Percentiles rank a stretch among this genome's conserved stretches.
phyloP scores from a whole-genome alignment of 2,113 vertebrate species.

The Colius striatus region DNA sequence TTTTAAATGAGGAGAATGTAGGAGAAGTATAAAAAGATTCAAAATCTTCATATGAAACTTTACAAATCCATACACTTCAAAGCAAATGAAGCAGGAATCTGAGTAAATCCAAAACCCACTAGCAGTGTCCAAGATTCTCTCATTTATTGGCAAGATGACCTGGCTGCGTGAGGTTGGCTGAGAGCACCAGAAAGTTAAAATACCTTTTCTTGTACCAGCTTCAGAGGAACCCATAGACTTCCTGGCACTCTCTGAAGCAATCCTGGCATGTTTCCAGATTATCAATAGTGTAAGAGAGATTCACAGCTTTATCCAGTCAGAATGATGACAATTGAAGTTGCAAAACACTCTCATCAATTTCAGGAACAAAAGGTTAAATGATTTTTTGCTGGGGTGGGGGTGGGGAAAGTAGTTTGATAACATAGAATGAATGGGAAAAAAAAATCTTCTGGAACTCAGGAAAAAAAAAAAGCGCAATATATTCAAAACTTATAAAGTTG shows the following conservation, averaged over 20 bases:
- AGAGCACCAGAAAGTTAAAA: slow-evolving; percentile 47
- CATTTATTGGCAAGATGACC: slow-evolving; percentile 47
- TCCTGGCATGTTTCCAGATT: not conserved
- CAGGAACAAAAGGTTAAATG: not conserved
- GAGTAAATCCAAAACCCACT: slow-evolving; percentile 24
- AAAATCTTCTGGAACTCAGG: not conserved
- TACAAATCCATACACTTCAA: slow-evolving; percentile 32
- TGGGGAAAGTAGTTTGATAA: not conserved
- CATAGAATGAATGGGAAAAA: not conserved
- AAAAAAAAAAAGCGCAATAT: not conserved
- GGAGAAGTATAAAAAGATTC: not conserved
- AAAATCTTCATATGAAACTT: slow-evolving; percentile 9
- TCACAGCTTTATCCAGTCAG: slow-evolving; percentile 2
- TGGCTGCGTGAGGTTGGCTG: slow-evolving; percentile 32
- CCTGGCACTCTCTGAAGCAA: slow-evolving; percentile 13
- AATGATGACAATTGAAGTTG: not conserved
- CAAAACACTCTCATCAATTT: not conserved
- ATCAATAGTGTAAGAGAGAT: not conserved
- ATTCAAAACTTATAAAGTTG: not conserved
- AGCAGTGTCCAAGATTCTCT: slow-evolving; percentile 36
- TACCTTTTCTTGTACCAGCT: slow-evolving; percentile 41
- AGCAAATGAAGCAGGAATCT: not conserved
- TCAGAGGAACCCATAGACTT: slow-evolving; percentile 23
- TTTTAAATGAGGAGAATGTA: not conserved
- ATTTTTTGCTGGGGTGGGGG: not conserved